These are phyloP conservation scores for Rapana venosa DNA, from an alignment of 2,888 invertebrate genomes.

Conservation along the genomic window DNA sequence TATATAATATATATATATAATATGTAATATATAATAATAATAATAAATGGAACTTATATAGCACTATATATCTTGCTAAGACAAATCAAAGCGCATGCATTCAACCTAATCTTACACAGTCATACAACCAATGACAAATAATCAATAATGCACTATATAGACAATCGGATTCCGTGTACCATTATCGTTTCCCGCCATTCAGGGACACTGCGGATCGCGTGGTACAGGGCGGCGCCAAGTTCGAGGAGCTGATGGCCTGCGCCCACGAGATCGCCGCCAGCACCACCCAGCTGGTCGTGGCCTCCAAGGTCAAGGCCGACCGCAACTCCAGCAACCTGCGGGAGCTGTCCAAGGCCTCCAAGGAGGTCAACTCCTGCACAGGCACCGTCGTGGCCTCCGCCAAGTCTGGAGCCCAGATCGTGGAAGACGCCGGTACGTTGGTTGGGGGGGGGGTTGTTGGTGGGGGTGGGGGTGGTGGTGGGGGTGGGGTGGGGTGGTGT, in stretches of 20 bases:
- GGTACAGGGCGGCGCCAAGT: slow-evolving; percentile 88
- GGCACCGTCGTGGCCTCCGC: slow-evolving; percentile 96
- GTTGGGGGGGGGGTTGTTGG: neutral
- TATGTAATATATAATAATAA: no score
- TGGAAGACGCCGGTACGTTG: slow-evolving; percentile 87
- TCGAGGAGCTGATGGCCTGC: slow-evolving; percentile 95
- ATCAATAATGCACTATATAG: no score
- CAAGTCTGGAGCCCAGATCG: slow-evolving; percentile 90
- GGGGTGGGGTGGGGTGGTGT: neutral
- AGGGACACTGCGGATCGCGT: slow-evolving; percentile 94
- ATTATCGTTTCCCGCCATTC: no score
- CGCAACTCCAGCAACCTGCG: slow-evolving; percentile 88
- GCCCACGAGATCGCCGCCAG: slow-evolving; percentile 97
- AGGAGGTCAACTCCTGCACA: slow-evolving; percentile 92
- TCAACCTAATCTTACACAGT: no score
- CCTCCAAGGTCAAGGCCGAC: slow-evolving; percentile 95
- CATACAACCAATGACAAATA: no score
- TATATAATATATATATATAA: no score
- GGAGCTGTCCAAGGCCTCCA: slow-evolving; percentile 91
- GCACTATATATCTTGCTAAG: no score
- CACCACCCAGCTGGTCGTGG: slow-evolving; percentile 97
- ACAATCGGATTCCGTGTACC: no score
- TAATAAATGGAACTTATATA: no score
- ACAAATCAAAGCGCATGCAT: no score
- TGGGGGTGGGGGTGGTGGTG: neutral